Conservation (phyloP, 2,797 vertebrate genomes). For the Lagorchestes hirsutus region DNA sequence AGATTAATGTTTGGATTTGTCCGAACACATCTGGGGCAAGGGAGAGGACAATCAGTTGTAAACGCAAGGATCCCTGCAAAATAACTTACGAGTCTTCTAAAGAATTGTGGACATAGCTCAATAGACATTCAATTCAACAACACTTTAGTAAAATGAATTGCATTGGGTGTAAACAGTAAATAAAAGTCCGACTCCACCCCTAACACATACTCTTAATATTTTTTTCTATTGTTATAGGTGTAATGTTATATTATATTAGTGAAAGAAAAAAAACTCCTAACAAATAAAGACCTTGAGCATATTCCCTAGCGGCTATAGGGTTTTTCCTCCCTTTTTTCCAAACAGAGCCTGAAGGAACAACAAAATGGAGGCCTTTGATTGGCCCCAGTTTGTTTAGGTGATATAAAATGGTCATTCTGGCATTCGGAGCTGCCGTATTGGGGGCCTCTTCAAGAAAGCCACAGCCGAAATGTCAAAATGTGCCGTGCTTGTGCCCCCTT, state of each 20-base stretch:
- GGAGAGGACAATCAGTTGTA: constrained; percentile 23
- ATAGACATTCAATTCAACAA: constrained; percentile 53
- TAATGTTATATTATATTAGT: background rate
- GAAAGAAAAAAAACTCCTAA: background rate
- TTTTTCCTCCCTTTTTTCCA: constrained; percentile 1
- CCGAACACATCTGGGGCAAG: background rate
- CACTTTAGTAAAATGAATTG: background rate
- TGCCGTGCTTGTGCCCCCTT: background rate
- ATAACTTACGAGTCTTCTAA: constrained; percentile 7
- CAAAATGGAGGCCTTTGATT: constrained; percentile 53
- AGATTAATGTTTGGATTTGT: constrained; percentile 13
- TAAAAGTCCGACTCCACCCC: constrained; percentile 8
- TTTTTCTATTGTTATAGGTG: constrained; percentile 13
- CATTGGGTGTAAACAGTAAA: background rate
- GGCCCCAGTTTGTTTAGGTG: constrained; percentile 49
- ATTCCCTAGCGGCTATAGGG: background rate
- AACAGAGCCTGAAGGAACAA: constrained; percentile 24
- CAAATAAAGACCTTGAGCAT: constrained; percentile 18
- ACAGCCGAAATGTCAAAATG: constrained; percentile 7
- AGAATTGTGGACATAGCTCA: constrained; percentile 4
- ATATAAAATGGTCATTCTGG: constrained; percentile 62
- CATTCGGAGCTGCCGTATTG: constrained; percentile 29
- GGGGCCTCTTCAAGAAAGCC: constrained; percentile 34
- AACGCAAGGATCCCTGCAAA: constrained; percentile 28
- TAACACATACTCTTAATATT: constrained; percentile 21